Base-by-base conservation (phyloP, 2,113 vertebrate genomes). In the Sorex fumeus region DNA sequence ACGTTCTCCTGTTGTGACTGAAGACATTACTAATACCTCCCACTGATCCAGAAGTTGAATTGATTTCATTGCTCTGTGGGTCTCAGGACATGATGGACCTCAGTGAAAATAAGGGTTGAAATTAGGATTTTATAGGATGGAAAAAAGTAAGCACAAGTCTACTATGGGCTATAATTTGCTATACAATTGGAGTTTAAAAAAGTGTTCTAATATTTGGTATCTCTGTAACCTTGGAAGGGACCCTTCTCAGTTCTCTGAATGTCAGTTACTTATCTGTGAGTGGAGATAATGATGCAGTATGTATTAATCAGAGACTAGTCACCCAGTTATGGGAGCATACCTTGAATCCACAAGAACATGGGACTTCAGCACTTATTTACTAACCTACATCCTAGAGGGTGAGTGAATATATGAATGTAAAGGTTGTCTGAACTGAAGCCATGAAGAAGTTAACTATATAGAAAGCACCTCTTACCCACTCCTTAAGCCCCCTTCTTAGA, bases 1-100 rank as follows among this genome's bases (percentile, higher is more conserved):
- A 15, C 21, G 93, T 94, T 83, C 75, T 94, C 82, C 95, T 88
- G 28, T n/a, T 74, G 83, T 69, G 75, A 7, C 67, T 88, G 30
- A 83, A 90, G 79, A 95, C 83, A 91, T 86, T 91, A 80, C 36
- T 67, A 60, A 79, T 85, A 76, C 85, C 18, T 72, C 91, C 88
- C 67, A 45, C 85, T 95, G 91, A 66, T 75, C 2, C 18, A 84
- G 43, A 18, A 88, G 76, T 64, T 74, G 57, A 66, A 87, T 95
- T 88, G 91, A 36, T 83, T 76, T 75, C 60, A 64, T 76, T 83
- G 88, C 85, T 88, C 82, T 80, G 64, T 85, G 91, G 84, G 88
- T 27, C 32, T 72, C 75, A 25, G 50, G 4, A 71, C 86, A 86
- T 80, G 34, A 83, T 86, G 28, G 30, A 50, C 69, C 88, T 90